Evolutionary conservation across 2,797 vertebrate genomes (phyloP), one percentile per base, ranked within the genome.

Genomic region (Chrysocyon brachyurus): DNA sequence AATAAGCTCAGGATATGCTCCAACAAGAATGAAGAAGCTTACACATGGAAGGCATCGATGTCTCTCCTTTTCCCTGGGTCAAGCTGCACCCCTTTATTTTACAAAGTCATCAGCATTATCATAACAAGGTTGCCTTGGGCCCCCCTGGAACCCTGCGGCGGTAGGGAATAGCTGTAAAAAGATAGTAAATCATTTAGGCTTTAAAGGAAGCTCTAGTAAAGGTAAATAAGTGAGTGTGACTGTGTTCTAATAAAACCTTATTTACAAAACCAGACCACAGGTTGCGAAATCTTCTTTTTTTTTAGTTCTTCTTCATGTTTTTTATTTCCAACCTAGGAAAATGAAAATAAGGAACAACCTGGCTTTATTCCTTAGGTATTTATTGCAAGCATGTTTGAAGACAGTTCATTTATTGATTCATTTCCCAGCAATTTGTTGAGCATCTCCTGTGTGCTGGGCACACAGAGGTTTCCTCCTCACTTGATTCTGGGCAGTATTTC

Each of bases 51-150:
- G 26, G 14, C 36, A 7, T 6, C 9, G 9, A 21, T 46, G 40
- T n/a, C 66, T 52, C 57, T 61, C 19, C 49, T n/a, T 66, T 54
- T 12, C 15, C 8, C 5, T 68, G 66, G 19, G 66, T 54, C 16
- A n/a, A 26, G 10, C 46, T 66, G 2, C 2, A 11, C 59, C 24
- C 6, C 6, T 79, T 90, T 52, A 66, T 46, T 73, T 64, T n/a
- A 64, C 52, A 90, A 12, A 54, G 11, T 52, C 11, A 56, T 59
- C 49, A 9, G 17, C 1, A 6, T 56, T 40, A 10, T 28, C 2
- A 1, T 33, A 33, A 19, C 46, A 63, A 61, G 7, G 5, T 28
- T 26, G 19, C 15, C 8, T 0, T 0, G 11, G 8, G 3, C 12
- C 19, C 26, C 46, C 0, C 16, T 24, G 10, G 56, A 82, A 61